phyloP scores from a whole-genome alignment of 2,888 invertebrate genomes.

The Nomada ferruginata region DNA sequence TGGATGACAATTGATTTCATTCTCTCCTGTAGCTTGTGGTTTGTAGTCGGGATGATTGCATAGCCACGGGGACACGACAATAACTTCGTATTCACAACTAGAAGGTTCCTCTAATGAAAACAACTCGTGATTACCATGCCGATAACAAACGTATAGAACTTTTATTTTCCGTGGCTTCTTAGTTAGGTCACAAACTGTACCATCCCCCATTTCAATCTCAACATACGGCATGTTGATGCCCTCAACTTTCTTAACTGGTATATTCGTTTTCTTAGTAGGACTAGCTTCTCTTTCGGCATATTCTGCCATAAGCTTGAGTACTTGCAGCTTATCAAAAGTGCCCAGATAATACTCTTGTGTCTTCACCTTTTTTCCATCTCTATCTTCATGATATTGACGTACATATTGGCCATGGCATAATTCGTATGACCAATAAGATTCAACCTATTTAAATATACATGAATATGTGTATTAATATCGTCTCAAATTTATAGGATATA shows the following conservation, averaged over 20 bases:
- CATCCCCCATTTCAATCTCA: constrained; percentile 94
- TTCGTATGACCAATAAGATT: constrained; percentile 98
- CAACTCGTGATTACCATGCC: constrained; percentile 95
- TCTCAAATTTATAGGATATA: not conserved
- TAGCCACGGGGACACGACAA: constrained; percentile 93
- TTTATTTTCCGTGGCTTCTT: constrained; percentile 92
- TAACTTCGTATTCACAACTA: constrained; percentile 97
- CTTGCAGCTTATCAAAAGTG: constrained; percentile 89
- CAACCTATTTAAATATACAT: constrained; percentile 85
- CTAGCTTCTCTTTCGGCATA: constrained; percentile 86
- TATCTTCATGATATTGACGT: constrained; percentile 97
- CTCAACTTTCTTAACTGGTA: constrained; percentile 91
- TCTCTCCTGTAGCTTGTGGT: constrained; percentile 91
- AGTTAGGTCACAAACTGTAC: constrained; percentile 96
- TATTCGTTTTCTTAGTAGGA: constrained; percentile 84
- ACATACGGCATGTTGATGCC: constrained; percentile 95
- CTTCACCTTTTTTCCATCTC: constrained; percentile 93
- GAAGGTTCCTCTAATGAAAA: constrained; percentile 96
- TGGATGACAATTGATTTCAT: constrained; percentile 91
- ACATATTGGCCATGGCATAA: constrained; percentile 96
- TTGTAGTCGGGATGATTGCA: constrained; percentile 96
- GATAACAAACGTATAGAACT: constrained; percentile 95
- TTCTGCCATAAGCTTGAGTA: constrained; percentile 86
- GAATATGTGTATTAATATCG: constrained; percentile 13
- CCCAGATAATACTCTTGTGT: constrained; percentile 95